A percentile compares a stretch with the other conserved stretches of the same genome.
phyloP scores from a whole-genome alignment of 2,888 invertebrate genomes.

The Oscheius onirici region DNA sequence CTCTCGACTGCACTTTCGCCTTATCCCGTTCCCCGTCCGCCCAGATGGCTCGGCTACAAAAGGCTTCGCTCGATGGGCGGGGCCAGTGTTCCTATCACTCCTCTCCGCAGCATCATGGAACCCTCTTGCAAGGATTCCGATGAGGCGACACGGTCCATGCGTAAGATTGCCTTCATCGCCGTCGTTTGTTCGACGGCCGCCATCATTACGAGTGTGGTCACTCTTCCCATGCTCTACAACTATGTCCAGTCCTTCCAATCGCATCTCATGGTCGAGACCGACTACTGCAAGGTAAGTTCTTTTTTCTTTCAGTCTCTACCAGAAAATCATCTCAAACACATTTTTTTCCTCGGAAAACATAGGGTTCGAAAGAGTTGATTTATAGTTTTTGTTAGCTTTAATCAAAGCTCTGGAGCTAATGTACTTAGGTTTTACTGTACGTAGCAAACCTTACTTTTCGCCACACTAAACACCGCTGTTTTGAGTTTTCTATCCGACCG shows the following conservation, averaged over 20 bases:
- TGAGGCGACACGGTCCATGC: slow-evolving; percentile 47
- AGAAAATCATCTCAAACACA: neutral
- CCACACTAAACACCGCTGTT: no score
- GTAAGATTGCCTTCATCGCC: slow-evolving; percentile 63
- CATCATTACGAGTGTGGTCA: slow-evolving; percentile 63
- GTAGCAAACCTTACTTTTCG: no score
- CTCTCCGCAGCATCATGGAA: slow-evolving; percentile 12
- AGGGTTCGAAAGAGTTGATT: no score
- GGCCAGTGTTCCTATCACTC: neutral
- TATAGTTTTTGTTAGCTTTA: no score
- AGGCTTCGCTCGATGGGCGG: slow-evolving; percentile 20
- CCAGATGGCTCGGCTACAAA: slow-evolving; percentile 8
- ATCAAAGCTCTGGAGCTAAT: no score
- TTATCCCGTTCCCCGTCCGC: slow-evolving; percentile 18
- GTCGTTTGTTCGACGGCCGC: slow-evolving; percentile 64
- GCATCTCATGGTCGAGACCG: slow-evolving; percentile 66
- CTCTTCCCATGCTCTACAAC: slow-evolving; percentile 66
- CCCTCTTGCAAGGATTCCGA: slow-evolving; percentile 52
- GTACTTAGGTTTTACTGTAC: no score
- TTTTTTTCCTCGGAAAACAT: no score
- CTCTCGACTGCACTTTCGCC: slow-evolving; percentile 31
- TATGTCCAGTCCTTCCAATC: slow-evolving; percentile 65
- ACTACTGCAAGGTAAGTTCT: slow-evolving; percentile 62
- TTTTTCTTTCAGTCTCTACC: neutral
- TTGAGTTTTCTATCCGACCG: no score